Evolutionary conservation across 1,140 invertebrate genomes (phyloP), one percentile per base, ranked within the genome.

Genomic region (Pollicipes pollicipes): DNA sequence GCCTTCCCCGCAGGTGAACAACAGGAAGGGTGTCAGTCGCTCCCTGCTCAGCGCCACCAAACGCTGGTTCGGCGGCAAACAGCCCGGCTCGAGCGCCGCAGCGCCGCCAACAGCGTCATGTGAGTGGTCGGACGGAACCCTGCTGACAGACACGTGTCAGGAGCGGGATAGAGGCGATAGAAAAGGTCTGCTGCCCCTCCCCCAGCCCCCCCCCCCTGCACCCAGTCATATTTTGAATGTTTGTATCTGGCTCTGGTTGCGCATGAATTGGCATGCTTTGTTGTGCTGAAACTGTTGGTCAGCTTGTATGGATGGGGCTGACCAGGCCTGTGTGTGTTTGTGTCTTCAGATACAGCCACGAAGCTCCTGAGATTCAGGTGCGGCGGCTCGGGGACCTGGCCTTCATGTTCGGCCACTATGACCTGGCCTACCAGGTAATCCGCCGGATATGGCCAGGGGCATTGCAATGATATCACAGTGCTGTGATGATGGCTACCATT

Each of bases 381-480:
- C 84, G 96, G 72, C 87, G 93, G 71, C 79, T 98, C 58, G 97
- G 90, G 8, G 97, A 99, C 81, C 81, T 99, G 0, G 95, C 92
- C 79, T 98, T 99, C 78, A 88, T 98, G 84, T 95, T 98, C 79
- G 91, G 94, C 17, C 87, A 96, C 75, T 98, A 98, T 81, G 86
- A 88, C 73, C 82, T 90, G 70, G 93, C 97, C 0, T 97, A 95
- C 81, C 90, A 90, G 64, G 64, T 66, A n/a, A 66, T n/a, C n/a
- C n/a, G n/a, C n/a, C n/a, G n/a, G n/a, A n/a, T n/a, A n/a, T n/a
- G n/a, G n/a, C n/a, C n/a, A n/a, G n/a, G n/a, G n/a, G n/a, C n/a
- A n/a, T n/a, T n/a, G n/a, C n/a, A n/a, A n/a, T n/a, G n/a, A n/a
- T n/a, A n/a, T n/a, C n/a, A n/a, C n/a, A n/a, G n/a, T n/a, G n/a